Evolutionary conservation across 1,140 invertebrate species (phyloP).

Genomic region (Pararge aegeria): DNA sequence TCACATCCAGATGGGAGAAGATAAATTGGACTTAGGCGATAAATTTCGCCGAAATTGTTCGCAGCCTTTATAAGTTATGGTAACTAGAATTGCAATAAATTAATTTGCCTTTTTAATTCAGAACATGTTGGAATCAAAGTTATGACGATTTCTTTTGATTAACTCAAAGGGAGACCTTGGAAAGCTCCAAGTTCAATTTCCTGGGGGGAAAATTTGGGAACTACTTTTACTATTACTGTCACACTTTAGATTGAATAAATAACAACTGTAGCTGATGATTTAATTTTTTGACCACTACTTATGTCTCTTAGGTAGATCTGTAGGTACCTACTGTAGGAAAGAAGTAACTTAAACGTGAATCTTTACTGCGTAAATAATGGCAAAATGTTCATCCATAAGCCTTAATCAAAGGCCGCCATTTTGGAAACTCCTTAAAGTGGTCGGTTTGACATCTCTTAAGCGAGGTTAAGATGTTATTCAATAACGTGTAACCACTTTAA

Average conservation of each 20-base stretch:
- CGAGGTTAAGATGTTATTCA: constrained; percentile 8
- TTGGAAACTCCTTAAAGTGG: constrained; percentile 7
- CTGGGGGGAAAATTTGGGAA: too few relatives aligned
- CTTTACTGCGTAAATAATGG: not conserved
- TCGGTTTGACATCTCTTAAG: constrained; percentile 5
- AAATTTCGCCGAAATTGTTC: constrained; percentile 10
- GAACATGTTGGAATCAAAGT: not conserved
- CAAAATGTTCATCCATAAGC: not conserved
- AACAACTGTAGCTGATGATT: too few relatives aligned
- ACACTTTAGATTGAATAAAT: too few relatives aligned
- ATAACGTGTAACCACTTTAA: constrained; percentile 5
- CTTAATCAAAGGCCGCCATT: constrained; percentile 1
- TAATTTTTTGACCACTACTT: too few relatives aligned
- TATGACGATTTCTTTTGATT: not conserved
- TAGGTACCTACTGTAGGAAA: not conserved
- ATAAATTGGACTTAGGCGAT: constrained; percentile 12
- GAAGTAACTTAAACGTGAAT: not conserved
- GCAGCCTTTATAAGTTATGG: constrained; percentile 9
- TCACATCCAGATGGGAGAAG: constrained; percentile 15
- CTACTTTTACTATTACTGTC: too few relatives aligned
- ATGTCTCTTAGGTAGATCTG: not conserved
- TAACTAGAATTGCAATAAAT: constrained; percentile 10
- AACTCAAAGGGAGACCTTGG: too few relatives aligned
- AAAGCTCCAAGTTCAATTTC: too few relatives aligned
- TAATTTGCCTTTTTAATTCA: constrained; percentile 3